Percentiles rank a stretch among this genome's conserved stretches.
phyloP scores from a whole-genome alignment of 2,888 invertebrate genomes.

The Dryobota labecula region DNA sequence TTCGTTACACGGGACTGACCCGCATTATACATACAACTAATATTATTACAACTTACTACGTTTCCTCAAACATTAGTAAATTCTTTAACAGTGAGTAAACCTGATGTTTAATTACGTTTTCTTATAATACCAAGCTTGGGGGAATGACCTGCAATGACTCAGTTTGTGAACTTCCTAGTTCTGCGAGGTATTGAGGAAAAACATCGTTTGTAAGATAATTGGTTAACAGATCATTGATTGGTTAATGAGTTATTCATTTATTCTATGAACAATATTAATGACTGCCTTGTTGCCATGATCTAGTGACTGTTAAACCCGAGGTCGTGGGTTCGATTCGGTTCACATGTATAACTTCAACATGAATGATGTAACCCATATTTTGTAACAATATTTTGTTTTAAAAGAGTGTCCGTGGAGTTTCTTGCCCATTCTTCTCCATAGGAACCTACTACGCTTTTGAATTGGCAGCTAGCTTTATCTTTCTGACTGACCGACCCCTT shows the following conservation, averaged over 20 bases:
- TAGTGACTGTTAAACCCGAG: no score
- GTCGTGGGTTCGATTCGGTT: no score
- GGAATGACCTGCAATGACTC: constrained; percentile 43
- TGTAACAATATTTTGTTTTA: no score
- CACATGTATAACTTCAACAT: no score
- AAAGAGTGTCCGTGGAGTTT: no score
- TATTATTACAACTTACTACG: constrained; percentile 17
- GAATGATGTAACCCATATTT: no score
- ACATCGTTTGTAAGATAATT: constrained; percentile 1
- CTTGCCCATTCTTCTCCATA: no score
- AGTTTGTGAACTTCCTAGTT: constrained; percentile 11
- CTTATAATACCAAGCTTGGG: background rate
- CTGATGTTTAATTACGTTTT: constrained; percentile 7
- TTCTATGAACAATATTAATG: background rate
- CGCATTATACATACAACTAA: background rate
- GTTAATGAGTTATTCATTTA: background rate
- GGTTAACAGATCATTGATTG: background rate
- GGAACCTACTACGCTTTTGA: no score
- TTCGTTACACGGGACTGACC: constrained; percentile 31
- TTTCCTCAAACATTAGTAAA: constrained; percentile 32
- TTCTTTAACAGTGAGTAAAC: constrained; percentile 12
- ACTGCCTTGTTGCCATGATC: background rate
- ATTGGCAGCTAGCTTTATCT: no score
- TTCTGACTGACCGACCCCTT: no score
- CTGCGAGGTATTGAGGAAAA: constrained; percentile 1